These are phyloP conservation scores for Triplophysa tibetana DNA, from an alignment of 2,113 vertebrate species.

Conservation along the genomic window DNA sequence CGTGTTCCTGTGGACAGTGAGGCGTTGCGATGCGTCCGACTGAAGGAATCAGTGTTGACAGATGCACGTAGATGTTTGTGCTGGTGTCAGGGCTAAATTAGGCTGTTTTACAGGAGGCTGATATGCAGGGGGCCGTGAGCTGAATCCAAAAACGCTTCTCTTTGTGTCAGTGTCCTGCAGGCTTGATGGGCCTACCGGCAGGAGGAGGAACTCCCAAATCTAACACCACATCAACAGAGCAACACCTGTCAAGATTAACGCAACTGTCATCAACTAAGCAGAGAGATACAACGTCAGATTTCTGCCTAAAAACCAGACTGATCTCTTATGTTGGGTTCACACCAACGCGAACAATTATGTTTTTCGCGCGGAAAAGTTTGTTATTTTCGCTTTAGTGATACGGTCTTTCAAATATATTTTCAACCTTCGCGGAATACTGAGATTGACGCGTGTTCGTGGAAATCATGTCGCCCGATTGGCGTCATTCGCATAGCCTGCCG, in stretches of 20 bases:
- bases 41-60: conserved; percentile 57
- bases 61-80: conserved; percentile 49
- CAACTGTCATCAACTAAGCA: neutral
- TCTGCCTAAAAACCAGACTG: conserved; percentile 1
- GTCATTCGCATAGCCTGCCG: too few species aligned
- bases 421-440: too few species aligned
- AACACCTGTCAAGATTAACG: neutral
- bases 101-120: conserved; percentile 59
- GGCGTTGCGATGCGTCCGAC: conserved; percentile 18
- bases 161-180: conserved; percentile 48
- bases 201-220: conserved; percentile 26
- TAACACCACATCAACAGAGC: conserved; percentile 9
- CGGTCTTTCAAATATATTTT: too few species aligned
- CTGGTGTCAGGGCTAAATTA: conserved; percentile 56
- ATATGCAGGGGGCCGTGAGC: conserved; percentile 43
- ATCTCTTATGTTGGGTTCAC: neutral
- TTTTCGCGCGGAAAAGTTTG: too few species aligned
- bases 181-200: conserved; percentile 47
- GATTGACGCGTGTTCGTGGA: too few species aligned
- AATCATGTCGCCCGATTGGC: too few species aligned
- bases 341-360: too few species aligned
- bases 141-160: conserved; percentile 46
- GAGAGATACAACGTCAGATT: neutral
- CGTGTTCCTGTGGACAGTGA: conserved; percentile 14
- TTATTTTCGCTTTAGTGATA: too few species aligned